Percentiles rank a stretch among this genome's conserved stretches.
Conservation (phyloP, 1,140 invertebrate genomes). For the Orius laevigatus region DNA sequence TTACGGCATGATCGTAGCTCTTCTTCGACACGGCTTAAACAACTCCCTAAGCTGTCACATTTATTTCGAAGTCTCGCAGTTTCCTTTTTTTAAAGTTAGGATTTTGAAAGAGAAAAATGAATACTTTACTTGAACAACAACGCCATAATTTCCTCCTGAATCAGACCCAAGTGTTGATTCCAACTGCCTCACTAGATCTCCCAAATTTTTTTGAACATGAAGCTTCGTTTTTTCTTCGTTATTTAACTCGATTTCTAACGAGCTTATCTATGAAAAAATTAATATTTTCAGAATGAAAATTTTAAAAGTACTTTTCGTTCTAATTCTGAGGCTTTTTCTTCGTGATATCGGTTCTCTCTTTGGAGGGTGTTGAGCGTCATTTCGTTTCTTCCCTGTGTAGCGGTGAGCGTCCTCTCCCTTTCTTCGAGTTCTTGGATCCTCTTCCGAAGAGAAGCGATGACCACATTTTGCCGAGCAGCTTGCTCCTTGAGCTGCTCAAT, state of each 20-base stretch:
- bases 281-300: conserved; percentile 6
- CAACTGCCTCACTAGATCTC: conserved; percentile 49
- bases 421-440: conserved; percentile 63
- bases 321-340: conserved; percentile 56
- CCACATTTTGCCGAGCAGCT: conserved; percentile 57
- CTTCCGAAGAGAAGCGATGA: conserved; percentile 59
- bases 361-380: conserved; percentile 51
- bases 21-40: conserved; percentile 41
- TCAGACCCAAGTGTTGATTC: conserved; percentile 40
- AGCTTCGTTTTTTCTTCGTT: conserved; percentile 50
- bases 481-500: conserved; percentile 58
- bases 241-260: conserved; percentile 48
- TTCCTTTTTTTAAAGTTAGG: conserved; percentile 23
- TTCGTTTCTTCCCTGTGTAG: conserved; percentile 44
- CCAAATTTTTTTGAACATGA: conserved; percentile 33
- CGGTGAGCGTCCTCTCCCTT: conserved; percentile 45
- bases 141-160: background rate
- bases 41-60: conserved; percentile 38
- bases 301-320: conserved; percentile 38
- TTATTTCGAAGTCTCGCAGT: conserved; percentile 33
- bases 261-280: conserved; percentile 25
- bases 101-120: background rate
- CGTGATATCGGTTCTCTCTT: conserved; percentile 51
- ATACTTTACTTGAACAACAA: conserved; percentile 2
- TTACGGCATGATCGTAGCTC: conserved; percentile 47